Percentiles rank a stretch among this genome's conserved stretches.
phyloP scores from a whole-genome alignment of 2,113 vertebrate genomes.

The Nerophis ophidion region DNA sequence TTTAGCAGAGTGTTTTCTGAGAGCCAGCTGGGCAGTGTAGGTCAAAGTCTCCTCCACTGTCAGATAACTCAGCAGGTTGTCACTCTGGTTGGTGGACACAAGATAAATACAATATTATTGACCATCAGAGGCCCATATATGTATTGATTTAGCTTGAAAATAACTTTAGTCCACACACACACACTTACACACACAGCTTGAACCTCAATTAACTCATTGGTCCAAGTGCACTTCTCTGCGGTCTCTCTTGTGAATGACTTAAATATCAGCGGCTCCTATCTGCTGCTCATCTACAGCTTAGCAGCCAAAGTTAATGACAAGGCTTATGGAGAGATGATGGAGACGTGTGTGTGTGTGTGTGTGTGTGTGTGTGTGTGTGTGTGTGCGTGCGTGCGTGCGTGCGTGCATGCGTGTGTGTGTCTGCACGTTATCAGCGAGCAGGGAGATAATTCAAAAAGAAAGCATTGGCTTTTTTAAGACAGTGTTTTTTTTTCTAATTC shows the following conservation, averaged over 20 bases:
- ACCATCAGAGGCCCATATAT: not conserved
- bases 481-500: slow-evolving; percentile 65
- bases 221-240: slow-evolving; percentile 36
- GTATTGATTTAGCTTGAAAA: not conserved
- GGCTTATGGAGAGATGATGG: slow-evolving; percentile 56
- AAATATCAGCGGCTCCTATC: slow-evolving; percentile 65
- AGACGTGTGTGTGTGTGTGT: slow-evolving; percentile 9
- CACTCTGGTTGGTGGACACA: slow-evolving; percentile 66
- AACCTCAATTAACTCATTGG: slow-evolving; percentile 59
- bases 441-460: slow-evolving; percentile 61
- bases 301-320: slow-evolving; percentile 67
- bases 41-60: slow-evolving; percentile 85
- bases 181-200: slow-evolving; percentile 7
- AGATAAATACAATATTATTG: not conserved
- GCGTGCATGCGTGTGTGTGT: slow-evolving; percentile 17
- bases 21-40: slow-evolving; percentile 83
- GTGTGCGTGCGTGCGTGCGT: slow-evolving; percentile 7
- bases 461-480: slow-evolving; percentile 46
- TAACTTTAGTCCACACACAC: not conserved
- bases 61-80: slow-evolving; percentile 85
- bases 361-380: slow-evolving; percentile 20
- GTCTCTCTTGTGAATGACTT: slow-evolving; percentile 60
- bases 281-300: slow-evolving; percentile 61
- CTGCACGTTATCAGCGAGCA: slow-evolving; percentile 54
- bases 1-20: slow-evolving; percentile 59